Evolutionary conservation across 2,888 invertebrate species (phyloP).

Genomic region (Eilema griseolum): DNA sequence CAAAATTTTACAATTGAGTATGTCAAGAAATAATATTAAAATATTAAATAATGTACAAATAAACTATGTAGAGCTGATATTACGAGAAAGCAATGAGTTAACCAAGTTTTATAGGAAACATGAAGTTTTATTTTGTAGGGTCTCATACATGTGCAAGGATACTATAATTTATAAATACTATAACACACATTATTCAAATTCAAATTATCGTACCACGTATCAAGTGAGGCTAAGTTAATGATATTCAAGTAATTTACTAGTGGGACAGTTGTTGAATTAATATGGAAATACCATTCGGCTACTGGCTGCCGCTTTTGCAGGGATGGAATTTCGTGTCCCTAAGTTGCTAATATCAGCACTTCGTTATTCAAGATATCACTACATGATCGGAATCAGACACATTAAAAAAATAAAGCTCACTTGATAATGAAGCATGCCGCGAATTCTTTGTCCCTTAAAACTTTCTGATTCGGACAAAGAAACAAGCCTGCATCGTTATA

Average conservation of each 20-base stretch:
- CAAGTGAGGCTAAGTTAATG: constrained; percentile 49
- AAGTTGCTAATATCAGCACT: constrained; percentile 61
- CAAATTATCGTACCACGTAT: constrained; percentile 33
- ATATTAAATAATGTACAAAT: too few species aligned
- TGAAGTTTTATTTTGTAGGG: too few species aligned
- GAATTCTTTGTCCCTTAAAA: constrained; percentile 71
- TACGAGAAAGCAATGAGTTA: background rate
- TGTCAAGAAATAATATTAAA: too few species aligned
- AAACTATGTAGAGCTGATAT: too few species aligned
- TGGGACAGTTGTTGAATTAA: constrained; percentile 57
- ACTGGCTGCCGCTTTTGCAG: constrained; percentile 62
- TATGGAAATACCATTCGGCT: constrained; percentile 69
- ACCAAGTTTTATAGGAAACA: too few species aligned
- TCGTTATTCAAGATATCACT: constrained; percentile 77
- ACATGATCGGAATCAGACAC: constrained; percentile 77
- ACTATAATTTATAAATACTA: background rate
- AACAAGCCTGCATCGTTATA: constrained; percentile 83
- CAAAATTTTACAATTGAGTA: too few species aligned
- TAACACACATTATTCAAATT: background rate
- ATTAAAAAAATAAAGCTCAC: constrained; percentile 66
- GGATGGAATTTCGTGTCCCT: constrained; percentile 65
- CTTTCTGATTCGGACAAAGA: constrained; percentile 80
- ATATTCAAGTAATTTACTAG: constrained; percentile 53
- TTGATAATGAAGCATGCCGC: constrained; percentile 69
- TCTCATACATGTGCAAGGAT: background rate